phyloP scores from a whole-genome alignment of 2,888 invertebrate genomes.

The Heteromyza rotundicornis region DNA sequence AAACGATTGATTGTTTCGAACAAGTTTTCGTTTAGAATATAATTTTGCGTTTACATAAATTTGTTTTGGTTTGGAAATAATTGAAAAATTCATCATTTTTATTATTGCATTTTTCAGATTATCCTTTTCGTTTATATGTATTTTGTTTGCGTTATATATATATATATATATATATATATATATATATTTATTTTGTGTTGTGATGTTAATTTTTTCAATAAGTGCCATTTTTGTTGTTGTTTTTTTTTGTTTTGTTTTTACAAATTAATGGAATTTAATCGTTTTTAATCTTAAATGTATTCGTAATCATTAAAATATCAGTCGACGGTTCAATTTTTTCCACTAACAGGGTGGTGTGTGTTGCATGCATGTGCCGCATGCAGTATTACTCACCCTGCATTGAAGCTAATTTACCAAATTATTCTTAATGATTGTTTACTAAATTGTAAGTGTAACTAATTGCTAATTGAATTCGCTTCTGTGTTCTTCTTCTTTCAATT shows the following conservation, averaged over 20 bases:
- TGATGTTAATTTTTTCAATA: slow-evolving; percentile 20
- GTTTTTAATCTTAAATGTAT: slow-evolving; percentile 36
- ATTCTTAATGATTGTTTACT: slow-evolving; percentile 32
- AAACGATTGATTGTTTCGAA: neutral
- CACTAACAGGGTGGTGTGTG: slow-evolving; percentile 8
- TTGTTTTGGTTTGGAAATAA: neutral
- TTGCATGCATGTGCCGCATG: slow-evolving; percentile 8
- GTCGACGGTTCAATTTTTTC: slow-evolving; percentile 49
- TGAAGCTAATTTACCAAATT: slow-evolving; percentile 25
- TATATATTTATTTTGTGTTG: slow-evolving; percentile 17
- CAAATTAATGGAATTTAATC: slow-evolving; percentile 32
- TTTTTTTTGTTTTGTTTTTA: slow-evolving; percentile 28
- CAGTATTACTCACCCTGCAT: neutral
- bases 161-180: neutral
- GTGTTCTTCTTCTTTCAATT: slow-evolving; percentile 12
- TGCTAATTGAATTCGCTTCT: slow-evolving; percentile 30
- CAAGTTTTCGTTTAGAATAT: neutral
- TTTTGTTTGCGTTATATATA: slow-evolving; percentile 17
- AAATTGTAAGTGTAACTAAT: slow-evolving; percentile 30
- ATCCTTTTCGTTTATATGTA: slow-evolving; percentile 14
- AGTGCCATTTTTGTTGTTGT: slow-evolving; percentile 17
- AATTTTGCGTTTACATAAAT: neutral
- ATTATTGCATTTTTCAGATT: slow-evolving; percentile 11
- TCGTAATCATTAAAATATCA: slow-evolving; percentile 53
- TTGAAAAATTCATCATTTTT: slow-evolving; percentile 4